These are phyloP conservation scores for Rhingia campestris DNA, from an alignment of 2,888 invertebrate genomes.

Conservation along the genomic window DNA sequence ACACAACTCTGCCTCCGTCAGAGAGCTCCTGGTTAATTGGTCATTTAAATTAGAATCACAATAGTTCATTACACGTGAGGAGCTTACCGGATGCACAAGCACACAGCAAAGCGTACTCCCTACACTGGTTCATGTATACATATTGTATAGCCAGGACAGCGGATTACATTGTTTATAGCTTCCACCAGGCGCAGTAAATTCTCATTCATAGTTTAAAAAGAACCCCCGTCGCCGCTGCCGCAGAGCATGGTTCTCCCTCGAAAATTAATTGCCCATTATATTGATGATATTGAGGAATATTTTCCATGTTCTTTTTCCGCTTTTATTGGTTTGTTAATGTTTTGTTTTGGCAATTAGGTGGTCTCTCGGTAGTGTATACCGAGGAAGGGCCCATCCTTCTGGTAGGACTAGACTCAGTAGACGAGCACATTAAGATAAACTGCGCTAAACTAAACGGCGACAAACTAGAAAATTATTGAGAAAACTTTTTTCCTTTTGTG, in stretches of 20 bases:
- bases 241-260: slow-evolving; percentile 21
- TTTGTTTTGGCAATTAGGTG: slow-evolving; percentile 71
- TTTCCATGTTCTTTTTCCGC: slow-evolving; percentile 33
- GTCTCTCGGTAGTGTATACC: background rate
- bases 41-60: slow-evolving; percentile 69
- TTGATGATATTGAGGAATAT: slow-evolving; percentile 69
- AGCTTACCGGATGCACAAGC: slow-evolving; percentile 24
- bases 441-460: slow-evolving; percentile 67
- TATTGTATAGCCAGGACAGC: slow-evolving; percentile 28
- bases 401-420: background rate
- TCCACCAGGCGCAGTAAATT: background rate
- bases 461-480: slow-evolving; percentile 73
- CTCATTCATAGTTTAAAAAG: slow-evolving; percentile 29
- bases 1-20: slow-evolving; percentile 17
- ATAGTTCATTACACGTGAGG: slow-evolving; percentile 68
- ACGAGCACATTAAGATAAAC: slow-evolving; percentile 63
- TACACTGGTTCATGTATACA: background rate
- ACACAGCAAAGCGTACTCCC: slow-evolving; percentile 2
- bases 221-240: slow-evolving; percentile 5
- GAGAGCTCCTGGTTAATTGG: slow-evolving; percentile 63
- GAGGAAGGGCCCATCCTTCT: no score
- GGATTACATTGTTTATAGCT: slow-evolving; percentile 56
- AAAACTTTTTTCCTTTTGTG: slow-evolving; percentile 54
- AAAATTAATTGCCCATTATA: slow-evolving; percentile 69
- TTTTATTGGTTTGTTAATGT: slow-evolving; percentile 70